These are phyloP conservation scores for Martes flavigula DNA, from an alignment of 2,797 vertebrate species.

Conservation along the genomic window DNA sequence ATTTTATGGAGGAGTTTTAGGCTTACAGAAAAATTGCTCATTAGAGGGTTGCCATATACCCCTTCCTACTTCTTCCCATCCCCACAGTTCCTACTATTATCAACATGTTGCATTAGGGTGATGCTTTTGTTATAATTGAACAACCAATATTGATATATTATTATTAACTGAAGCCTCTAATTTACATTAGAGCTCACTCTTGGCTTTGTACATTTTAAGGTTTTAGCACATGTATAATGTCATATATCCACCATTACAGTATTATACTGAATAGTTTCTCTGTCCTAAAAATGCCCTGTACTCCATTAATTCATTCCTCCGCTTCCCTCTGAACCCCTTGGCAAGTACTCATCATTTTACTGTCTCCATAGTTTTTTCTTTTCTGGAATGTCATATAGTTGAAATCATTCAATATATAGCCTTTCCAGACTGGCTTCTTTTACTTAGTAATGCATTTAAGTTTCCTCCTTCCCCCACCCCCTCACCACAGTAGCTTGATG, in stretches of 20 bases:
- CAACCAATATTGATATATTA: background rate
- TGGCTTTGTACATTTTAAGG: background rate
- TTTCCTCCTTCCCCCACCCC: background rate
- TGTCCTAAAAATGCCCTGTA: background rate
- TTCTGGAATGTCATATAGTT: background rate
- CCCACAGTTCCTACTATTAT: background rate
- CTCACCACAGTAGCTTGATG: background rate
- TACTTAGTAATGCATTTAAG: background rate
- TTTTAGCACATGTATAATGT: background rate
- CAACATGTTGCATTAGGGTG: background rate
- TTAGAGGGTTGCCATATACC: background rate
- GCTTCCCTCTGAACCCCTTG: background rate
- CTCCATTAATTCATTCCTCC: background rate
- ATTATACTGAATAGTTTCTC: background rate
- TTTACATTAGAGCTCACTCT: background rate
- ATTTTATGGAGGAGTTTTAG: background rate
- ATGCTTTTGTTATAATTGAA: background rate
- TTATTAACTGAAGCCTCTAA: background rate
- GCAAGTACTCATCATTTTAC: background rate
- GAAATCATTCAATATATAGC: background rate
- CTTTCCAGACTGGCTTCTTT: background rate
- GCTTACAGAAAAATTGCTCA: background rate
- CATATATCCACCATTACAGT: background rate
- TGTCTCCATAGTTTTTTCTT: background rate
- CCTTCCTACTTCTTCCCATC: background rate